Conservation (phyloP, 1,140 invertebrate species). For the Galendromus occidentalis region DNA sequence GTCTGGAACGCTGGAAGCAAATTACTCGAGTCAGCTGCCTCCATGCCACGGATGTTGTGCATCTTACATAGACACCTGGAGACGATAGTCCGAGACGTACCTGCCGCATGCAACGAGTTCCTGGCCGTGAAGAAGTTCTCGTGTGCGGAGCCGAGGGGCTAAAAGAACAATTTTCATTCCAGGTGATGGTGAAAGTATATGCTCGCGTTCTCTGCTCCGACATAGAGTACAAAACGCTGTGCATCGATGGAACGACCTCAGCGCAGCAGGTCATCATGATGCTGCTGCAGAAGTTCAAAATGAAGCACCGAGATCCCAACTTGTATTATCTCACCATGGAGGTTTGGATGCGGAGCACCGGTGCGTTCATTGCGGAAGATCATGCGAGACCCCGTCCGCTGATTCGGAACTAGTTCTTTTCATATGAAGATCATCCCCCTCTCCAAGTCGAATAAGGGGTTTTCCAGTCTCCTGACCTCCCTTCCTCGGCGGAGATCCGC, state of each 20-base stretch:
- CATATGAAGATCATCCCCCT: neutral
- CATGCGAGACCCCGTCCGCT: too few relatives aligned
- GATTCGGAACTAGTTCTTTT: neutral
- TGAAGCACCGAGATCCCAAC: constrained; percentile 70
- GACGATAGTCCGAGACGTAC: too few relatives aligned
- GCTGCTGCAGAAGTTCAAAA: constrained; percentile 66
- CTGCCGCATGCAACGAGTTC: too few relatives aligned
- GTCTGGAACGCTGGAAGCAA: too few relatives aligned
- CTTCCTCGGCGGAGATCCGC: neutral
- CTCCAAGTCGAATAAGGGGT: neutral
- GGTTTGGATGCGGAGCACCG: constrained; percentile 45
- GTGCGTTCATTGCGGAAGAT: too few relatives aligned
- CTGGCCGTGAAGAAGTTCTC: too few relatives aligned
- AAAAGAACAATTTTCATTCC: constrained; percentile 19
- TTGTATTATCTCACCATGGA: constrained; percentile 87
- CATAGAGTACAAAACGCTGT: constrained; percentile 78
- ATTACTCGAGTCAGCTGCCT: too few relatives aligned
- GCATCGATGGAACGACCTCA: constrained; percentile 60
- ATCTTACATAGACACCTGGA: too few relatives aligned
- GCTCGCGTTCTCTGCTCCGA: constrained; percentile 64
- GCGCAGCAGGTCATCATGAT: constrained; percentile 62
- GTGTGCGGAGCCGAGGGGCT: too few relatives aligned
- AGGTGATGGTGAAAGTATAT: constrained; percentile 78
- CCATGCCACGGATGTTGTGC: too few relatives aligned
- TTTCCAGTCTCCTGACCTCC: neutral